Evolutionary conservation across 2,888 invertebrate species (phyloP), one percentile per base, ranked within the genome.

Genomic region (Mythimna vitellina): DNA sequence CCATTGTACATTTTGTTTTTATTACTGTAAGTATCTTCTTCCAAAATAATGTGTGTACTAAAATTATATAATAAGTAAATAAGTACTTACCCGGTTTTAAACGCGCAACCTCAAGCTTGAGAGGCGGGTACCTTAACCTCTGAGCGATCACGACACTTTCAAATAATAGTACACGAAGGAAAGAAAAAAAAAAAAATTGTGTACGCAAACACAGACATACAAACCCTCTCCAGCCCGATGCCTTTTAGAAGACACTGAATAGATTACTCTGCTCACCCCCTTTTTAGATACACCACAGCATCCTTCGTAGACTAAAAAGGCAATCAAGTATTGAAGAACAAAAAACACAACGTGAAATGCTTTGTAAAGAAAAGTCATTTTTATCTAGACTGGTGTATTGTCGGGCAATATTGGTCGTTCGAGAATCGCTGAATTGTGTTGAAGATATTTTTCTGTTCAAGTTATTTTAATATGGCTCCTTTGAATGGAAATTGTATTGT

Each of bases 311-410:
- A 42, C 38, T 63, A 25, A 73, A 56, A 73, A 73, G 51, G 64
- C 42, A 73, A 73, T 73, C 62, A 63, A 63, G 63, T 32, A 49
- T 51, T 25, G 57, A 54, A 53, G 73, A 51, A 56, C 12, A 63
- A 57, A 72, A 71, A 63, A n/a, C 32, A 14, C 8, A 38, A n/a
- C 1, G 5, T 8, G 38, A 29, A 20, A 20, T 22, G 29, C 71
- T 62, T 63, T 73, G 49, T 63, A 42, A 58, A 63, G 35, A 57
- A 62, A 63, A 35, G 38, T 63, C 57, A 51, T 73, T 63, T 29
- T 63, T 51, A 42, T 51, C 14, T 53, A 20, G 38, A 14, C 20
- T 49, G 14, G 35, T 8, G n/a, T 25, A n/a, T 20, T 49, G 73
- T 61, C 42, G 22, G 8, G 60, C 53, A 54, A 60, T 54, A 71